These are phyloP conservation scores for Plecturocebus donacophilus DNA, from an alignment of 2,113 vertebrate genomes.

Conservation along the genomic window DNA sequence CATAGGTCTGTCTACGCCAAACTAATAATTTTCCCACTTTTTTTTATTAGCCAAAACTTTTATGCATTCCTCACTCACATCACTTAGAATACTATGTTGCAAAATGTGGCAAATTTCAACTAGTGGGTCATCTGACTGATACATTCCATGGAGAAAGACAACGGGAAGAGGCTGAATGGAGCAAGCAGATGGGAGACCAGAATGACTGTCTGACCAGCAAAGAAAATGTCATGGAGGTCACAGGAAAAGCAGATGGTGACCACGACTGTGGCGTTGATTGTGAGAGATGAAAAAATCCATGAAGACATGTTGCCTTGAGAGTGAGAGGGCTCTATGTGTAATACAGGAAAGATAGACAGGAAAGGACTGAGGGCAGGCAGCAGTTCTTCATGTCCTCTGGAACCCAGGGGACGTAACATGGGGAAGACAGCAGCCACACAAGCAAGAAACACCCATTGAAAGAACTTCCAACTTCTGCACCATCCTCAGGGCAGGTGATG, in stretches of 20 bases:
- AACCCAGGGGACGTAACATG: neutral
- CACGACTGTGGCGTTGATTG: neutral
- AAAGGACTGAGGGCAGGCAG: neutral
- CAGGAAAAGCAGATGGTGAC: neutral
- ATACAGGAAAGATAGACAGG: neutral
- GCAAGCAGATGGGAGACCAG: neutral
- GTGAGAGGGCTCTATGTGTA: neutral
- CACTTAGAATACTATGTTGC: neutral
- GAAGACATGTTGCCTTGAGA: neutral
- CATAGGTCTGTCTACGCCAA: neutral
- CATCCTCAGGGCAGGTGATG: neutral
- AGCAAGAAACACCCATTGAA: neutral
- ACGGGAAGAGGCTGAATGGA: neutral
- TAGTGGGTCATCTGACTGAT: neutral
- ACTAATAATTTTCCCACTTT: neutral
- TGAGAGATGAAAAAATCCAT: neutral
- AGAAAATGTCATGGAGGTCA: neutral
- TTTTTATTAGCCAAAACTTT: neutral
- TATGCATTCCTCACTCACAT: neutral
- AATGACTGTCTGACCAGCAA: neutral
- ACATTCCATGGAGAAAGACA: neutral
- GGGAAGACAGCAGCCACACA: neutral
- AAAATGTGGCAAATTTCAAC: neutral
- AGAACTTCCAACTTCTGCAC: neutral
- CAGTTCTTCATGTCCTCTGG: neutral